phyloP scores from a whole-genome alignment of 2,113 vertebrate species.

The Mobula birostris region DNA sequence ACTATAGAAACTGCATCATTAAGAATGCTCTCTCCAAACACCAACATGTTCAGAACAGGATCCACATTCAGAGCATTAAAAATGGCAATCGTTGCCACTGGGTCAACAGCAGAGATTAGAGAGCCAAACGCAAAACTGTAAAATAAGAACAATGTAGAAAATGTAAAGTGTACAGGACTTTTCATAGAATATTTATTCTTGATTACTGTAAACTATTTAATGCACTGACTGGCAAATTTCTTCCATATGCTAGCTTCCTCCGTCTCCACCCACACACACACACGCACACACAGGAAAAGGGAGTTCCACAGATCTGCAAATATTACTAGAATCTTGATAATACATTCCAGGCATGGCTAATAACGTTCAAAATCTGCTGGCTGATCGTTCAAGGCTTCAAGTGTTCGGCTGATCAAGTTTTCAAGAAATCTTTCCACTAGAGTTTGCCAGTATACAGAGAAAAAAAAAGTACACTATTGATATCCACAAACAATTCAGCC shows the following conservation, averaged over 20 bases:
- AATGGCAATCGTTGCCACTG: conserved; percentile 95
- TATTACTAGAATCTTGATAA: background rate
- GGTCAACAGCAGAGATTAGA: conserved; percentile 95
- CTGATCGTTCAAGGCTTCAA: background rate
- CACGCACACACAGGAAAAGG: background rate
- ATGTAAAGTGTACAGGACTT: background rate
- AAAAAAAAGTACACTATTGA: background rate
- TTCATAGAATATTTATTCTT: background rate
- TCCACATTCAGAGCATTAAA: conserved; percentile 97
- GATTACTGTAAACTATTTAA: background rate
- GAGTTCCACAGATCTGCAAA: background rate
- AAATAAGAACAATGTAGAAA: conserved; percentile 4
- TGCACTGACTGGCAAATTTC: background rate
- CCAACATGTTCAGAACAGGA: conserved; percentile 96
- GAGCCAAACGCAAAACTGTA: conserved; percentile 92
- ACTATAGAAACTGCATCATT: conserved; percentile 97
- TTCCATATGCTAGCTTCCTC: background rate
- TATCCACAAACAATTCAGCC: background rate
- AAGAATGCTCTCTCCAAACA: conserved; percentile 96
- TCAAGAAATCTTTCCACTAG: background rate
- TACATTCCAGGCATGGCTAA: background rate
- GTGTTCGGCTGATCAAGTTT: background rate
- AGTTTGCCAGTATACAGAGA: background rate
- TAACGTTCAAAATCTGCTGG: background rate
- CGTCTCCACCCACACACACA: background rate